phyloP scores from a whole-genome alignment of 2,113 vertebrate genomes.

The Hystrix brachyura region DNA sequence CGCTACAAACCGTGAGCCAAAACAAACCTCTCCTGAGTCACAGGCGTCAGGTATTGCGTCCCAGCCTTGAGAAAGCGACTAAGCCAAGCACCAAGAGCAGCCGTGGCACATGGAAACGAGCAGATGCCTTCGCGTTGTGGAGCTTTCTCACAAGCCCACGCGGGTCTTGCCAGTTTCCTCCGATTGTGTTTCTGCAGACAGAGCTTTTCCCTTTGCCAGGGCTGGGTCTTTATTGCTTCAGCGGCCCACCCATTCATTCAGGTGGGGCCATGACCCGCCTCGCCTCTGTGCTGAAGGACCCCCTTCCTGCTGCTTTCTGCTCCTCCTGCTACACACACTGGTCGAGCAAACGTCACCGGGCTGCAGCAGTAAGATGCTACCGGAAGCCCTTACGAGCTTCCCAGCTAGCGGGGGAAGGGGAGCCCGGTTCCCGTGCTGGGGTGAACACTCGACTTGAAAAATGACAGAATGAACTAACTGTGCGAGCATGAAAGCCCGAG shows the following conservation, averaged over 20 bases:
- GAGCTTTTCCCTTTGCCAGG: not conserved
- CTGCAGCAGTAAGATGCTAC: not conserved
- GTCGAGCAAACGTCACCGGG: not conserved
- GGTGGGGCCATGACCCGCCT: not conserved
- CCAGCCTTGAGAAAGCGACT: too few relatives aligned
- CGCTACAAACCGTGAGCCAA: too few relatives aligned
- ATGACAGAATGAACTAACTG: not conserved
- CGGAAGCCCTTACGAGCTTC: not conserved
- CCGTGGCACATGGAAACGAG: slow-evolving; percentile 74
- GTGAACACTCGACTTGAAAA: not conserved
- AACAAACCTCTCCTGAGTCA: too few relatives aligned
- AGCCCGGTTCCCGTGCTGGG: too few relatives aligned
- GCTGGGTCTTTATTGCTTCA: not conserved
- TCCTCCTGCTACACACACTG: not conserved
- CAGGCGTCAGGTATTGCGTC: too few relatives aligned
- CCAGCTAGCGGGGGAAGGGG: not conserved
- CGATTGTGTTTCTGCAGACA: not conserved
- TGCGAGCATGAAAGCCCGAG: too few relatives aligned
- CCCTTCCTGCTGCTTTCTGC: not conserved
- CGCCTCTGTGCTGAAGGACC: not conserved
- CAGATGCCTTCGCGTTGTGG: slow-evolving; percentile 28
- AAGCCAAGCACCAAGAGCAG: slow-evolving; percentile 55
- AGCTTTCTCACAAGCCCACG: slow-evolving; percentile 68
- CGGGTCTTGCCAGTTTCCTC: not conserved
- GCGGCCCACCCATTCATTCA: not conserved